phyloP scores from a whole-genome alignment of 2,888 invertebrate genomes.

The Hyposoter dolosus region DNA sequence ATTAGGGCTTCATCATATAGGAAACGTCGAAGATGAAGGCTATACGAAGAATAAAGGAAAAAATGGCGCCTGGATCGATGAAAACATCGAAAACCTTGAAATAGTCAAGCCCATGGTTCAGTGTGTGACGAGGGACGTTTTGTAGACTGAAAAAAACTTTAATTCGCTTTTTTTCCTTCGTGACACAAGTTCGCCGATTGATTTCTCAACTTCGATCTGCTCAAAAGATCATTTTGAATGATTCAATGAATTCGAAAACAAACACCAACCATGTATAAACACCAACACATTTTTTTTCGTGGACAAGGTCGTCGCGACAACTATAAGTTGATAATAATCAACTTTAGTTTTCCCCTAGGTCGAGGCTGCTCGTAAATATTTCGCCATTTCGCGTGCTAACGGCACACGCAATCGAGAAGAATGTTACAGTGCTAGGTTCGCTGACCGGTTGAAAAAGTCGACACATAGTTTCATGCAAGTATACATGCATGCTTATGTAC shows the following conservation, averaged over 20 bases:
- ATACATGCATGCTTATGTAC: slow-evolving; percentile 7
- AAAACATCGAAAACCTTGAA: background rate
- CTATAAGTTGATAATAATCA: background rate
- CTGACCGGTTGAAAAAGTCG: slow-evolving; percentile 65
- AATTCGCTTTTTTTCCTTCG: background rate
- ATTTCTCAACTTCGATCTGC: background rate
- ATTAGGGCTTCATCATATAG: slow-evolving; percentile 32
- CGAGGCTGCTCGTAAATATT: slow-evolving; percentile 10
- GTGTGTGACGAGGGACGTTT: background rate
- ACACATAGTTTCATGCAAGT: slow-evolving; percentile 45
- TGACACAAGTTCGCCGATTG: background rate
- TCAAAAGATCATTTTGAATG: too few relatives aligned
- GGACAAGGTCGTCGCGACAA: background rate
- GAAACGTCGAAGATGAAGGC: slow-evolving; percentile 10
- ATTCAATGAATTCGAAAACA: too few relatives aligned
- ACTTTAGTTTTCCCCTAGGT: background rate
- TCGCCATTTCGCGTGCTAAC: slow-evolving; percentile 35
- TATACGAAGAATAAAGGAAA: slow-evolving; percentile 9
- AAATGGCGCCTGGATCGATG: background rate
- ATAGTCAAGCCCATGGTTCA: background rate
- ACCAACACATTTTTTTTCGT: background rate
- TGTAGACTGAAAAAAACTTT: background rate
- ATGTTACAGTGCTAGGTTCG: slow-evolving; percentile 57
- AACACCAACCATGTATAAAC: too few relatives aligned
- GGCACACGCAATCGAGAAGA: slow-evolving; percentile 2